These are phyloP conservation scores for Chrysochloris asiatica DNA, from an alignment of 2,113 vertebrate genomes.

Conservation along the genomic window DNA sequence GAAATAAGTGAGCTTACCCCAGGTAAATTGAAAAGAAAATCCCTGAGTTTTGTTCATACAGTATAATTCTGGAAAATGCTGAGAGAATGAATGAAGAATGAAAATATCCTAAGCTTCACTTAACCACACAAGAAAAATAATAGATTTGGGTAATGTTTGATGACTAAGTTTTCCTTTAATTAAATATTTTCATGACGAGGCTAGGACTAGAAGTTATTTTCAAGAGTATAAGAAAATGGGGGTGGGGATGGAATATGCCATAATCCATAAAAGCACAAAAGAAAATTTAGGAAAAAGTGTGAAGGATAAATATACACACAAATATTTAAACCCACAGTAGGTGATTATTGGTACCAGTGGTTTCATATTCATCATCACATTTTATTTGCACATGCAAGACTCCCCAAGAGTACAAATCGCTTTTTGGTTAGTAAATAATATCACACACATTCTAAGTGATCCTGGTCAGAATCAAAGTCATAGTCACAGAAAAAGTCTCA, in stretches of 20 bases:
- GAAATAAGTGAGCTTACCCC: background rate
- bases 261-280: background rate
- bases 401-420: background rate
- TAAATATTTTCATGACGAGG: background rate
- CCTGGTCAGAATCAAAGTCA: background rate
- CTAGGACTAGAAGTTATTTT: background rate
- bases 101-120: background rate
- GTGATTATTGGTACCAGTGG: background rate
- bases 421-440: background rate
- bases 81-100: background rate
- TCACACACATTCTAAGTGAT: conserved; percentile 6
- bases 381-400: background rate
- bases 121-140: background rate
- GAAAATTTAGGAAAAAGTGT: background rate
- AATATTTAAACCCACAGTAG: background rate
- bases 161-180: background rate
- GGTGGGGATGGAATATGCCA: background rate
- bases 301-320: background rate
- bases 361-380: background rate
- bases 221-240: background rate
- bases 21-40: conserved; percentile 7
- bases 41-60: background rate
- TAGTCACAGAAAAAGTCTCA: background rate
- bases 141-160: background rate
- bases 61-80: background rate